phyloP scores from a whole-genome alignment of 2,888 invertebrate species.

The Drosophila imparisetae region DNA sequence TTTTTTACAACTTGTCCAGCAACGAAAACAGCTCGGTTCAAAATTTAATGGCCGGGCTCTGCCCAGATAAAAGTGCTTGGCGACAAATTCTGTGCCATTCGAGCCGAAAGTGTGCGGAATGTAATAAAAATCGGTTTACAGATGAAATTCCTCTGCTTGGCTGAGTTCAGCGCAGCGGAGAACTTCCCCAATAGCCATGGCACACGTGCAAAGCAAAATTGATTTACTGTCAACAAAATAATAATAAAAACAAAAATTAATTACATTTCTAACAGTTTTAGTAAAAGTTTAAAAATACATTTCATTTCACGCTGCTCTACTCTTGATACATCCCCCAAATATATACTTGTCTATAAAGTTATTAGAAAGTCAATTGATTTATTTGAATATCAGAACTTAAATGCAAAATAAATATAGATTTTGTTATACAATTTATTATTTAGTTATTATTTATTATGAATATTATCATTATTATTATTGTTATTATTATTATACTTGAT shows the following conservation, averaged over 20 bases:
- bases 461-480: no score
- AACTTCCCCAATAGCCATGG: not conserved
- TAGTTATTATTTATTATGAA: no score
- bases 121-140: slow-evolving; percentile 22
- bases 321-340: not conserved
- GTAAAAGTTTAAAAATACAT: not conserved
- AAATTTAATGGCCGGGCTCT: slow-evolving; percentile 18
- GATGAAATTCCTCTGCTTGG: slow-evolving; percentile 6
- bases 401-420: not conserved
- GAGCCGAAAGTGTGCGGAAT: not conserved
- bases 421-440: no score
- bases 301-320: not conserved
- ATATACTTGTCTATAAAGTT: not conserved
- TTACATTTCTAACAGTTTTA: no score
- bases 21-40: no score
- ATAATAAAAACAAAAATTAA: not conserved
- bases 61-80: slow-evolving; percentile 16
- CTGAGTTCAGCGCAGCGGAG: not conserved
- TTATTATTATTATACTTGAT: no score
- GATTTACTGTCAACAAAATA: not conserved
- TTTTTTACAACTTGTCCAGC: not conserved
- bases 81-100: slow-evolving; percentile 10
- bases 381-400: not conserved
- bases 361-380: not conserved
- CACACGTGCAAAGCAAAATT: not conserved